Conservation (phyloP, 2,113 vertebrate species). For the Hemiscyllium ocellatum region DNA sequence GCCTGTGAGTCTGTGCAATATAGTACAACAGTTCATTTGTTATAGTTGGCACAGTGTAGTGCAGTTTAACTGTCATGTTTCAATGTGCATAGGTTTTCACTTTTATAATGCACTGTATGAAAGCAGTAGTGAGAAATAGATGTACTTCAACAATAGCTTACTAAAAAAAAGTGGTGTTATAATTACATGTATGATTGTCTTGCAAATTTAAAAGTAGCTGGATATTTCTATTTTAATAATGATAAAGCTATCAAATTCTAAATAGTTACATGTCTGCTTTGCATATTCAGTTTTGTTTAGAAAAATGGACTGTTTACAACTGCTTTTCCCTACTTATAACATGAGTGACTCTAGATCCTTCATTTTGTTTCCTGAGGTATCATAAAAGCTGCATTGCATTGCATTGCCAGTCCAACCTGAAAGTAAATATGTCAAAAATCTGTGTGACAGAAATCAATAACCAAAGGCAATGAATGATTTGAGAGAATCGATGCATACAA, state of each 20-base stretch:
- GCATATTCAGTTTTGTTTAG: background rate
- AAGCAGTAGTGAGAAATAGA: background rate
- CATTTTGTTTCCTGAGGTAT: background rate
- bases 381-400: background rate
- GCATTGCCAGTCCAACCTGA: background rate
- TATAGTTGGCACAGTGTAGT: background rate
- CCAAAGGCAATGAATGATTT: background rate
- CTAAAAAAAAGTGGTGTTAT: background rate
- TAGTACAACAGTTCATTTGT: background rate
- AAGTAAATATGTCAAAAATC: background rate
- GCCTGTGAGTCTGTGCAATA: background rate
- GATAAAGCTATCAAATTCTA: background rate
- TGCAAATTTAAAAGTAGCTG: background rate
- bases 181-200: background rate
- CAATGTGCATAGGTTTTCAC: background rate
- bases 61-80: background rate
- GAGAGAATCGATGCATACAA: background rate
- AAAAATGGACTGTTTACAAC: background rate
- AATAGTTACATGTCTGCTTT: background rate
- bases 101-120: background rate
- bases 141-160: background rate
- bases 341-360: background rate
- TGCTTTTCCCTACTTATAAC: background rate
- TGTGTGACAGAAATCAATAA: background rate
- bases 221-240: background rate